These are phyloP conservation scores for Salticus scenicus DNA, from an alignment of 2,888 invertebrate genomes.

Conservation along the genomic window DNA sequence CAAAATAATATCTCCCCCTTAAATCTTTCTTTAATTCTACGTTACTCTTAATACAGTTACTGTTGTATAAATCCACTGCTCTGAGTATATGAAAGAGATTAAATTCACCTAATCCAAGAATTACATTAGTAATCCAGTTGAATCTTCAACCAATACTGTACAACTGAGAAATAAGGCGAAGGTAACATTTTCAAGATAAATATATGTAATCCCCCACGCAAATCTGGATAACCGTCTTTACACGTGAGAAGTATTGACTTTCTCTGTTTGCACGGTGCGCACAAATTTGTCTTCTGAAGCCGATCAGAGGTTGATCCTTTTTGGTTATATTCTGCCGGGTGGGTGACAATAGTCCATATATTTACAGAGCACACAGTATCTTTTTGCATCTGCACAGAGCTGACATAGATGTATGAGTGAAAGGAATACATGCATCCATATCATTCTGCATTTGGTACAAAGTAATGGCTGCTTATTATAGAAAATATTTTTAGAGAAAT, in stretches of 20 bases:
- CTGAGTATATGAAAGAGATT: not conserved
- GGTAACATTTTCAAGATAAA: not conserved
- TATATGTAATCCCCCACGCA: not conserved
- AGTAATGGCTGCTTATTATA: no score
- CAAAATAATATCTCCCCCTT: no score
- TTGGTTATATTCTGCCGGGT: not conserved
- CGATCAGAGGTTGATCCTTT: not conserved
- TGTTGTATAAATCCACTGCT: not conserved
- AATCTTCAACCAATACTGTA: not conserved
- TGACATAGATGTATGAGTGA: not conserved
- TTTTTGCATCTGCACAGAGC: not conserved
- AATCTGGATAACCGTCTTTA: not conserved
- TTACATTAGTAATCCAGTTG: slow-evolving; percentile 46
- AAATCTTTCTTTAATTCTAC: no score
- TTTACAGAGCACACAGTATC: not conserved
- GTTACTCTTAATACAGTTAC: no score
- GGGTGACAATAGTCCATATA: not conserved
- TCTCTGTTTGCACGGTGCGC: not conserved
- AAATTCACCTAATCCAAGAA: not conserved
- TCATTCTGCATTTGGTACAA: no score
- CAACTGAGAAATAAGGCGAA: no score
- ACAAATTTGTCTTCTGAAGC: not conserved
- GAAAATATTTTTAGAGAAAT: no score
- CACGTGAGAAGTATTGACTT: not conserved
- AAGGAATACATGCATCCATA: no score